Percentiles rank a stretch among this genome's conserved stretches.
These are phyloP conservation scores for Camptogramma bilineatum DNA, from an alignment of 2,888 invertebrate species.

Conservation along the genomic window DNA sequence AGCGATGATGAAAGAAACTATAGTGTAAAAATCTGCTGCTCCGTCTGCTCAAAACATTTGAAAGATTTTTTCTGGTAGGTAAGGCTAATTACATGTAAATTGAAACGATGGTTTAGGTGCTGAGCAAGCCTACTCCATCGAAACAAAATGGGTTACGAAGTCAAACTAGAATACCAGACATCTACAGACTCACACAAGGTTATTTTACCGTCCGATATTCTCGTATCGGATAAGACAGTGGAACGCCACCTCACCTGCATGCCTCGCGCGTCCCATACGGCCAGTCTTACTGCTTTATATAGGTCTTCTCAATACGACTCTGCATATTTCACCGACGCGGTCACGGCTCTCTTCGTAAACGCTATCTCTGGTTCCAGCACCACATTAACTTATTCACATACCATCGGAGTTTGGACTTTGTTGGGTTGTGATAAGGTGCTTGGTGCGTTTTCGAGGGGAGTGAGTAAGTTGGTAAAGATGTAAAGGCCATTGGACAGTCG, in stretches of 20 bases:
- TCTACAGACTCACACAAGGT: too few relatives aligned
- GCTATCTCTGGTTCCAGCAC: slow-evolving; percentile 74
- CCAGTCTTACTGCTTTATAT: slow-evolving; percentile 81
- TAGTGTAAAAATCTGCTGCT: too few relatives aligned
- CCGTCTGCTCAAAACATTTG: too few relatives aligned
- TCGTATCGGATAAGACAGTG: slow-evolving; percentile 46
- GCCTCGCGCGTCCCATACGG: slow-evolving; percentile 69
- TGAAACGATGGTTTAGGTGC: too few relatives aligned
- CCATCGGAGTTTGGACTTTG: slow-evolving; percentile 47
- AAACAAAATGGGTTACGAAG: too few relatives aligned
- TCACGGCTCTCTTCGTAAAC: slow-evolving; percentile 76
- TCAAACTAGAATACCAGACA: too few relatives aligned
- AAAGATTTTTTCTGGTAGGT: too few relatives aligned
- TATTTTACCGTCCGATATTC: slow-evolving; percentile 17
- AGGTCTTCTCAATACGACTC: slow-evolving; percentile 79
- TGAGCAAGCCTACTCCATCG: too few relatives aligned
- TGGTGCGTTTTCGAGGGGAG: slow-evolving; percentile 4
- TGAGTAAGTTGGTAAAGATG: slow-evolving; percentile 60
- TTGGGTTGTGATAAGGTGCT: slow-evolving; percentile 32
- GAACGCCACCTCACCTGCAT: slow-evolving; percentile 57
- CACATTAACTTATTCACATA: slow-evolving; percentile 46
- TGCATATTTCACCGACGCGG: slow-evolving; percentile 81
- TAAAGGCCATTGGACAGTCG: slow-evolving; percentile 71
- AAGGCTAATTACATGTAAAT: too few relatives aligned
- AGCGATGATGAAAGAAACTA: too few relatives aligned